Conservation (phyloP, 1,140 invertebrate species). For the Solenopsis invicta region DNA sequence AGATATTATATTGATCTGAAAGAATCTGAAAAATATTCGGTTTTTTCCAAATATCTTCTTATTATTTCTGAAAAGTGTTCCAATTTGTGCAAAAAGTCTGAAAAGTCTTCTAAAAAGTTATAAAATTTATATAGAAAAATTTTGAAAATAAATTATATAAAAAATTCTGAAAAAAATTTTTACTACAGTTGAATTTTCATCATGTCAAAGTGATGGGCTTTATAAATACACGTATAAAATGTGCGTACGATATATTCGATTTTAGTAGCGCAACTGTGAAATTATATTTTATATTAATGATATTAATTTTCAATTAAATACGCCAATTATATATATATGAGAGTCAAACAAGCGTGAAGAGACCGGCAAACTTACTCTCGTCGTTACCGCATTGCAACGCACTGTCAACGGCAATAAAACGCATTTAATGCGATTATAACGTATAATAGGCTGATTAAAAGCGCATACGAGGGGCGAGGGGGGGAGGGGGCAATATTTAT, state of each 20-base stretch:
- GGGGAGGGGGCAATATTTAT: constrained; percentile 44
- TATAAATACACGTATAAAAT: not conserved
- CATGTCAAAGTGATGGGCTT: not conserved
- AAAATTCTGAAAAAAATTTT: no score
- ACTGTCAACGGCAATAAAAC: not conserved
- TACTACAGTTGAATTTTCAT: not conserved
- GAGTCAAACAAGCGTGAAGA: constrained; percentile 5
- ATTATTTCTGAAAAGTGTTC: no score
- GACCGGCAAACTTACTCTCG: constrained; percentile 6
- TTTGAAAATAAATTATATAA: no score
- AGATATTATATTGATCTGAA: no score
- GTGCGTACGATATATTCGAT: not conserved
- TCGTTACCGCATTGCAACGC: constrained; percentile 21
- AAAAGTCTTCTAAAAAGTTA: no score
- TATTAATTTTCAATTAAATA: constrained; percentile 18
- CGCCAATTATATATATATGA: not conserved
- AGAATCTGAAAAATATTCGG: no score
- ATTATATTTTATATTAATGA: constrained; percentile 25
- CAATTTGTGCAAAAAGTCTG: no score
- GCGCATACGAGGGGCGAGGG: not conserved
- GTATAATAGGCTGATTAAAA: constrained; percentile 45
- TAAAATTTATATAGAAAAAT: no score
- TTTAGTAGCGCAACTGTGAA: not conserved
- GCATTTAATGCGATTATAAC: constrained; percentile 33
- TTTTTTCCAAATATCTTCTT: no score